These are phyloP conservation scores for Uria aalge DNA, from an alignment of 2,113 vertebrate genomes.

Conservation along the genomic window DNA sequence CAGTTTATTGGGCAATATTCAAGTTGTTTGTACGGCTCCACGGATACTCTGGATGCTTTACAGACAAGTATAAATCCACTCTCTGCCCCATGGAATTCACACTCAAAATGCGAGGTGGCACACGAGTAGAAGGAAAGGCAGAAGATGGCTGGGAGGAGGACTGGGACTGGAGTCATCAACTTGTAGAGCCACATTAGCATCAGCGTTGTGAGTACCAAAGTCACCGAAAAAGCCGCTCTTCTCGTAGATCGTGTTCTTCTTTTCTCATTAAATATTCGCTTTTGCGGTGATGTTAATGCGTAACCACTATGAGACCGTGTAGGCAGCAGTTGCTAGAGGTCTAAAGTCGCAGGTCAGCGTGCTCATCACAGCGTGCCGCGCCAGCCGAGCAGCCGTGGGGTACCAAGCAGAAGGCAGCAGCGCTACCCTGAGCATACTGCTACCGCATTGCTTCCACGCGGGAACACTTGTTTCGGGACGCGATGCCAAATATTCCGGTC, in stretches of 20 bases:
- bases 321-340: slow-evolving; percentile 32
- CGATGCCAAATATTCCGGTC: not conserved
- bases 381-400: not conserved
- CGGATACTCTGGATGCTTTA: not conserved
- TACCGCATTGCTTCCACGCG: not conserved
- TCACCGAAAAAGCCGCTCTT: not conserved
- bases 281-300: not conserved
- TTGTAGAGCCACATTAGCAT: not conserved
- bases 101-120: not conserved
- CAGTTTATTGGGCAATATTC: slow-evolving; percentile 10
- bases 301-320: not conserved
- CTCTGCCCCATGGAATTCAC: not conserved
- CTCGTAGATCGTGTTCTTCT: not conserved
- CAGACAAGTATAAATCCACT: not conserved
- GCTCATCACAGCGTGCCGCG: not conserved
- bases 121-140: not conserved
- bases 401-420: not conserved
- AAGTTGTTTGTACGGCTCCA: not conserved
- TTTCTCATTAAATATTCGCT: not conserved
- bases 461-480: not conserved
- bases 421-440: not conserved
- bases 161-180: not conserved
- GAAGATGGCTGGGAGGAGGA: not conserved
- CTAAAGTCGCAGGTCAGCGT: not conserved
- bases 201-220: not conserved